Base-by-base conservation (phyloP, 2,113 vertebrate species). In the Rhea pennata region DNA sequence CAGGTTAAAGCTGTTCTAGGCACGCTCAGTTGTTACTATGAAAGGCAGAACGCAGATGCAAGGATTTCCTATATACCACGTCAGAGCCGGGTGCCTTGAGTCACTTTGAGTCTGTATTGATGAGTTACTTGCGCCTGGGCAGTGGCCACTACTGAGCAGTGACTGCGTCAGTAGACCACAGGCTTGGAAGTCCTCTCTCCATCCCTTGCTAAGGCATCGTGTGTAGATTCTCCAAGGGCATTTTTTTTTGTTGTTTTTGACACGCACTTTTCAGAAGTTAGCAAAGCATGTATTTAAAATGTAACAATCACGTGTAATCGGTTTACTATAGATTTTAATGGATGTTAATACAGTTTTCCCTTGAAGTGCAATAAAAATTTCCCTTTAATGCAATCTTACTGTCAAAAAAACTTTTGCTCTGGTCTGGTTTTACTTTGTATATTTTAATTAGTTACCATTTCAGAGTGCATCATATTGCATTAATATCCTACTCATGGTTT, bases 271-370 rank as follows among this genome's bases (percentile, higher is more conserved):
- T 81, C 65, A 72, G 74, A 90, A 94, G 71, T 88, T 0, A 1
- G 31, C 36, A 40, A 87, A 91, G 54, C 44, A 62, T 46, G 2
- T 71, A 33, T 94, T 92, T 82, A 80, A 91, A 62, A 78, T 48
- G 22, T 61, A 61, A 62, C 87, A 84, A 84, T 97, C 86, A 2
- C 84, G 36, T 19, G 14, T 95, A 94, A 97, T 96, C 74, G 54
- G 69, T 92, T 97, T 97, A 92, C 69, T 95, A 88, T 91, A 67
- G 97, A 93, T 96, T 97, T 94, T 92, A 97, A 96, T 96, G 89
- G 67, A 62, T 87, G 44, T 91, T 97, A 97, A 97, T 97, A 92
- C 14, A 50, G 81, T 96, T 97, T 96, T 90, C 40, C 74, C 64
- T 96, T 74, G 65, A 92, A 97, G 62, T 84, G 74, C 81, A 95